Conservation (phyloP, 2,797 vertebrate genomes). For the Neomorphus geoffroyi region DNA sequence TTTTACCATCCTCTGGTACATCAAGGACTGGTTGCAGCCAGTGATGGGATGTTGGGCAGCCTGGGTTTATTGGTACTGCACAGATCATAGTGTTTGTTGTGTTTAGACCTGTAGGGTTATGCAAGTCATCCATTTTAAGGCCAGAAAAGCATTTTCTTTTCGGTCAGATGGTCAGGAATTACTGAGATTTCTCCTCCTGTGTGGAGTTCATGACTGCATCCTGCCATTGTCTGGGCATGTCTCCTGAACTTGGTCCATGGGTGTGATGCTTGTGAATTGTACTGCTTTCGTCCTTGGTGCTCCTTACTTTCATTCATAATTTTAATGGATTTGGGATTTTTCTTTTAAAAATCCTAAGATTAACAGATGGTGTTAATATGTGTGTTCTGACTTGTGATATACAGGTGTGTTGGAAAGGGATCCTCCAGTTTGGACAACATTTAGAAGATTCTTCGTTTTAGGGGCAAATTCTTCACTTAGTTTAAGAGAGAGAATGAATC, state of each 20-base stretch:
- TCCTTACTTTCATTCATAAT: neutral
- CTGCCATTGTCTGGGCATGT: neutral
- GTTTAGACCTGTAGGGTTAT: neutral
- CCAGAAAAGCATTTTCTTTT: neutral
- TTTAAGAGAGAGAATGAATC: neutral
- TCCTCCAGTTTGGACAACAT: neutral
- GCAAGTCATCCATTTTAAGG: neutral
- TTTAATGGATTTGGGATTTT: neutral
- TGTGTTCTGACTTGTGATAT: neutral
- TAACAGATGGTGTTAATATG: neutral
- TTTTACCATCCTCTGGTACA: neutral
- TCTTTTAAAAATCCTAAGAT: neutral
- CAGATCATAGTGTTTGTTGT: neutral
- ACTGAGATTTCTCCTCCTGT: neutral
- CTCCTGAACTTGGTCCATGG: neutral
- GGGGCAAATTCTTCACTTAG: neutral
- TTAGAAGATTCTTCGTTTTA: neutral
- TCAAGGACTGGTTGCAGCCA: neutral
- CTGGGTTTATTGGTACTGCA: neutral
- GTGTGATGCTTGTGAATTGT: neutral
- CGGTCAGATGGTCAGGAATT: neutral
- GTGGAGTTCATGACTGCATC: neutral
- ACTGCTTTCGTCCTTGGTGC: neutral
- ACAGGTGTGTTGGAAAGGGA: neutral
- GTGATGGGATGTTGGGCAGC: neutral